Conservation (phyloP, 2,797 vertebrate genomes). For the Phyllotis vaccarum region DNA sequence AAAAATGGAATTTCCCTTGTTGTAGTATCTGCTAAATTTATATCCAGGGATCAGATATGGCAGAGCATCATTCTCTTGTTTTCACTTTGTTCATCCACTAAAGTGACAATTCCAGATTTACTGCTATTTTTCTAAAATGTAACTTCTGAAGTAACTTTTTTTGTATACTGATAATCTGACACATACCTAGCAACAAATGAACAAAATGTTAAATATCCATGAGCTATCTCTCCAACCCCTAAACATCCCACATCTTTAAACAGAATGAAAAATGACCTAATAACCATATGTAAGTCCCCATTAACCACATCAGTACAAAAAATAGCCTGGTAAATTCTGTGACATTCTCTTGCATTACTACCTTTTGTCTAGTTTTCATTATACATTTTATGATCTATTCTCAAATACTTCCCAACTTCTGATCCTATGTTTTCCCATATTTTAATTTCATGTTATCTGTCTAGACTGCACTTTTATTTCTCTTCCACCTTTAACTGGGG, state of each 20-base stretch:
- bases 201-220: constrained; percentile 24
- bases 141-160: constrained; percentile 9
- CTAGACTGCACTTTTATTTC: neutral
- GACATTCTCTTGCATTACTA: neutral
- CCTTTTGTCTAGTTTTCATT: constrained; percentile 1
- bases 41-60: neutral
- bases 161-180: neutral
- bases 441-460: neutral
- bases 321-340: neutral
- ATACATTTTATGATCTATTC: neutral
- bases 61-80: neutral
- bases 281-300: neutral
- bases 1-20: constrained; percentile 31
- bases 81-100: neutral
- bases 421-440: neutral
- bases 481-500: constrained; percentile 39
- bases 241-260: neutral
- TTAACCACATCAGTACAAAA: constrained; percentile 15
- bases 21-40: neutral
- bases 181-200: neutral
- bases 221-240: too few relatives aligned
- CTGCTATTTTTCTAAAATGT: constrained; percentile 20
- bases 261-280: constrained; percentile 29
- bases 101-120: constrained; percentile 25
- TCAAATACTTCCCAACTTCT: constrained; percentile 7